Conservation (phyloP, 2,113 vertebrate genomes). For the Geococcyx californianus region DNA sequence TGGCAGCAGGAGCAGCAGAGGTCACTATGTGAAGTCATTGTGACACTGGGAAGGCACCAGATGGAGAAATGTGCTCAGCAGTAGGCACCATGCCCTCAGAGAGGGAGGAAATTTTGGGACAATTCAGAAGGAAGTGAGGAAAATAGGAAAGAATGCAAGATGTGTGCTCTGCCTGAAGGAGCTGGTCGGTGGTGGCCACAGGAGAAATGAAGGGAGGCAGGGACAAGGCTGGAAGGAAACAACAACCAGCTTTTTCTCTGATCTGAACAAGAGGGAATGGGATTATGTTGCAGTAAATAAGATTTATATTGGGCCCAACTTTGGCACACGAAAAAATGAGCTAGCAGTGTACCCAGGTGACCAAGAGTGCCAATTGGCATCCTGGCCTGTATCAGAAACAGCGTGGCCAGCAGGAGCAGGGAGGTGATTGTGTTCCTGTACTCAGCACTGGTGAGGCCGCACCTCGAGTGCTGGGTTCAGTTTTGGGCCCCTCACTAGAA, state of each 20-base stretch:
- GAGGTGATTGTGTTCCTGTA: no score
- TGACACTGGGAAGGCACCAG: neutral
- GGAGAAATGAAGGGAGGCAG: neutral
- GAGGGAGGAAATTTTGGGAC: neutral
- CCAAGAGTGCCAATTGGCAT: no score
- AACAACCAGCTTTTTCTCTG: neutral
- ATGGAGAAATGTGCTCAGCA: neutral
- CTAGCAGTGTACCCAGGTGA: no score
- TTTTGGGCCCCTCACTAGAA: no score
- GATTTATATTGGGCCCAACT: neutral
- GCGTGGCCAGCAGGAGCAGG: no score
- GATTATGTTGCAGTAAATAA: neutral
- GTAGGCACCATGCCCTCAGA: rapidly evolving
- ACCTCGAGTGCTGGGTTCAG: no score
- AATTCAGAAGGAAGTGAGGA: neutral
- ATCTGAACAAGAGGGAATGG: neutral
- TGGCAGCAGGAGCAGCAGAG: neutral
- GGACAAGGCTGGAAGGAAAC: neutral
- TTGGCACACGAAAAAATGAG: neutral
- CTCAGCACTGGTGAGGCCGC: no score
- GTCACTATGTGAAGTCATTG: neutral
- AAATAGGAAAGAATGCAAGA: neutral
- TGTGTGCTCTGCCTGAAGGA: neutral
- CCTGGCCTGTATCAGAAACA: no score
- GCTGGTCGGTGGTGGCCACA: neutral